These are phyloP conservation scores for Diarsia dahlii DNA, from an alignment of 2,888 invertebrate genomes.

Conservation along the genomic window DNA sequence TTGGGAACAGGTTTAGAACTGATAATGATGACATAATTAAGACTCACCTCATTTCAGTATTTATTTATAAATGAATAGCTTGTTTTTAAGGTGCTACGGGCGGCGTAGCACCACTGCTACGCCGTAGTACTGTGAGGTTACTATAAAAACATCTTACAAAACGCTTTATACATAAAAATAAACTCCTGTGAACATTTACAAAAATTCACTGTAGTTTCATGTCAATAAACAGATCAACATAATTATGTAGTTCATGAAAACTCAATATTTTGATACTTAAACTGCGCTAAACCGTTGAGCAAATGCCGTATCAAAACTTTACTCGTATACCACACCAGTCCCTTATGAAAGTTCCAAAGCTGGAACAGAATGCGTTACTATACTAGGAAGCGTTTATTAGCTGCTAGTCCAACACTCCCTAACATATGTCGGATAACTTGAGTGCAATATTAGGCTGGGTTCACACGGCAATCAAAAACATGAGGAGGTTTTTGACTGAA, in stretches of 20 bases:
- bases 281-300: not conserved
- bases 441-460: constrained; percentile 28
- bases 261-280: not conserved
- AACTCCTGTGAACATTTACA: not conserved
- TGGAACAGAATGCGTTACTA: constrained; percentile 18
- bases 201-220: not conserved
- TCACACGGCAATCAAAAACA: no score
- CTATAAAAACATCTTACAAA: not conserved
- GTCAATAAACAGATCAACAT: not conserved
- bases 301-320: constrained; percentile 22
- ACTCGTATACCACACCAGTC: not conserved
- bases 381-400: constrained; percentile 49
- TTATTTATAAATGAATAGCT: not conserved
- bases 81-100: not conserved
- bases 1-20: no score
- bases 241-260: not conserved
- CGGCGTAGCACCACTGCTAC: not conserved
- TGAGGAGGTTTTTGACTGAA: no score
- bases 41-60: no score
- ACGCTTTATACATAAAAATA: no score
- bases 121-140: not conserved
- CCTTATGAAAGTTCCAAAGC: constrained; percentile 31
- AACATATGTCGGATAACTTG: constrained; percentile 37
- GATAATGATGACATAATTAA: not conserved
- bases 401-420: constrained; percentile 31